Evolutionary conservation across 1,140 invertebrate species (phyloP).

Genomic region (Zophobas atratus): DNA sequence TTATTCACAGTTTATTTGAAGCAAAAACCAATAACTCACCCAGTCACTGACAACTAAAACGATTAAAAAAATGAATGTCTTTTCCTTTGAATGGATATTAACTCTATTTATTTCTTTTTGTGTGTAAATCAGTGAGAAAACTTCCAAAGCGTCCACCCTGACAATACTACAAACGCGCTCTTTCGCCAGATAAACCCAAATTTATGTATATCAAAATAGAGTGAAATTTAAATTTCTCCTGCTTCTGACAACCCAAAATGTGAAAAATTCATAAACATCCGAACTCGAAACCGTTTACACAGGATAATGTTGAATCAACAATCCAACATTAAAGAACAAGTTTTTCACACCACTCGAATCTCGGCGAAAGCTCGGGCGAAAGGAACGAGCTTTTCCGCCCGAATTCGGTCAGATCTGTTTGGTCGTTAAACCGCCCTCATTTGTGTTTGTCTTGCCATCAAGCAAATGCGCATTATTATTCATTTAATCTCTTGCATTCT

Average conservation of each 20-base stretch:
- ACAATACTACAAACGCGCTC: neutral
- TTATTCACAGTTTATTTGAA: no score
- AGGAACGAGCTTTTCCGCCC: neutral
- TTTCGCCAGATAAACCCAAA: no score
- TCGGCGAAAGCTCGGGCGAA: neutral
- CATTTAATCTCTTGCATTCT: neutral
- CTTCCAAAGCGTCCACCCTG: neutral
- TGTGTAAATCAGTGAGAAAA: neutral
- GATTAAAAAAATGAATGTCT: no score
- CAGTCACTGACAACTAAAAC: no score
- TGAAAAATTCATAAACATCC: slow-evolving; percentile 4
- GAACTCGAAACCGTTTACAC: neutral
- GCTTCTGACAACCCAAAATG: neutral
- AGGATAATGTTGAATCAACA: neutral
- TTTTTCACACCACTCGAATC: slow-evolving; percentile 3
- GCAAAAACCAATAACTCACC: no score
- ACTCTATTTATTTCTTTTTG: no score
- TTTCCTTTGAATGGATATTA: no score
- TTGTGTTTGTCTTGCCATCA: no score
- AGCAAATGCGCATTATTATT: no score
- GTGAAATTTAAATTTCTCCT: neutral
- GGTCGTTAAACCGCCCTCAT: neutral
- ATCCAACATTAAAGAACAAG: neutral
- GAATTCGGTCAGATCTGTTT: neutral
- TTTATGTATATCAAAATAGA: neutral